These are phyloP conservation scores for Junonia oenone DNA, from an alignment of 2,888 invertebrate genomes.

Conservation along the genomic window DNA sequence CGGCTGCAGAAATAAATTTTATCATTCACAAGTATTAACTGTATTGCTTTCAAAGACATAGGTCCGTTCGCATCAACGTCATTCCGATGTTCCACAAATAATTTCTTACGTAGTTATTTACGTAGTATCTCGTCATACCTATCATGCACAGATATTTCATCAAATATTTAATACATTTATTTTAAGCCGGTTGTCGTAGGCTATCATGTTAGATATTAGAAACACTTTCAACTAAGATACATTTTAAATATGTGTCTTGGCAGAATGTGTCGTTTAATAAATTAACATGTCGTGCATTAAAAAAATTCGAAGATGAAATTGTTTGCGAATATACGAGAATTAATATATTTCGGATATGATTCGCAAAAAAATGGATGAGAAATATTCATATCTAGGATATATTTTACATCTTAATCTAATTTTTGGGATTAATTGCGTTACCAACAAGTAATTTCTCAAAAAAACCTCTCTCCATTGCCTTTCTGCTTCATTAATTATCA, in stretches of 20 bases:
- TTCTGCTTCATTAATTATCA: too few species aligned
- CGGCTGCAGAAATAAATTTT: neutral
- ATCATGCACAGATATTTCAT: neutral
- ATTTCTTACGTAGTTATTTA: slow-evolving; percentile 4
- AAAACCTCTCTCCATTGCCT: too few species aligned
- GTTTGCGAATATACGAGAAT: too few species aligned
- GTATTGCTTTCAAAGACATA: slow-evolving; percentile 1
- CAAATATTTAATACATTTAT: neutral
- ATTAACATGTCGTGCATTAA: neutral
- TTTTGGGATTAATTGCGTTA: too few species aligned
- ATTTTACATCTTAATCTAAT: too few species aligned
- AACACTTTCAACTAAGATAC: neutral
- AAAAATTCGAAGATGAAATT: neutral
- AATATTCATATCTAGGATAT: too few species aligned
- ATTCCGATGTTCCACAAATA: slow-evolving; percentile 1
- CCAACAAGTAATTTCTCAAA: too few species aligned
- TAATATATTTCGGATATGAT: too few species aligned
- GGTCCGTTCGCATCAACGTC: slow-evolving; percentile 3
- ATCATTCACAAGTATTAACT: neutral
- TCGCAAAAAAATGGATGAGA: too few species aligned
- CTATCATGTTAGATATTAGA: neutral
- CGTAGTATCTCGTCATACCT: neutral
- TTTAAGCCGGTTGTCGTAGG: neutral
- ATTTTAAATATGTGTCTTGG: neutral
- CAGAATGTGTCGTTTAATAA: neutral